Evolutionary conservation across 2,797 vertebrate genomes (phyloP), one percentile per base, ranked within the genome.

Genomic region (Gymnothorax reevesii): DNA sequence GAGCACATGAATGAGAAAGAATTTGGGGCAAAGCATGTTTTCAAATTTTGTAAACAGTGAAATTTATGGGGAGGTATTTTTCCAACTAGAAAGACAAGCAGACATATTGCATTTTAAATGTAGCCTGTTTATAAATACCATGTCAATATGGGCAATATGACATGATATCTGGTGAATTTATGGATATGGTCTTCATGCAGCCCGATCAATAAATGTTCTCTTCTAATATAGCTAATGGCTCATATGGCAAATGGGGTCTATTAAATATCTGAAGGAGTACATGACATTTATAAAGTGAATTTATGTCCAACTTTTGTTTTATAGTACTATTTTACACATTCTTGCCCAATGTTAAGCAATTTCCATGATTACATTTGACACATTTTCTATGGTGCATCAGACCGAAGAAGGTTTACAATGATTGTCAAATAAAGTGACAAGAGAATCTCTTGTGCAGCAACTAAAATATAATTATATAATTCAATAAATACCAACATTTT

Each of bases 201-300:
- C 90, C 91, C 90, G 52, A 94, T 94, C 93, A 93, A 93, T 93
- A 93, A 93, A 87, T 92, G 92, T 92, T 92, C 94, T 92, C 92
- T 90, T 94, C 90, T 93, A 93, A 94, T 95, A 95, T 93, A 93
- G 92, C 93, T 95, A 95, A 95, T 94, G 92, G 93, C 91, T 92
- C 89, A 83, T 92, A 91, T 94, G 93, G 91, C 94, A 94, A 94
- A 94, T 92, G 93, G 91, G 90, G 87, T 89, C 92, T 92, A 94
- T 95, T 94, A 95, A 94, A 93, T 85, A 89, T 92, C 88, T 84
- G 84, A 92, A 87, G 90, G 88, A 87, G 90, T 89, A 87, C 87
- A 89, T 89, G 91, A 93, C 92, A 90, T 92, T 92, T 94, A 49
- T 90, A 82, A 33, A 83, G 87, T 84, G 88, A 90, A 93, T 92